Percentiles rank a stretch among this genome's conserved stretches.
These are phyloP conservation scores for Apomyelois bistriatella DNA, from an alignment of 2,888 invertebrate species.

Conservation along the genomic window DNA sequence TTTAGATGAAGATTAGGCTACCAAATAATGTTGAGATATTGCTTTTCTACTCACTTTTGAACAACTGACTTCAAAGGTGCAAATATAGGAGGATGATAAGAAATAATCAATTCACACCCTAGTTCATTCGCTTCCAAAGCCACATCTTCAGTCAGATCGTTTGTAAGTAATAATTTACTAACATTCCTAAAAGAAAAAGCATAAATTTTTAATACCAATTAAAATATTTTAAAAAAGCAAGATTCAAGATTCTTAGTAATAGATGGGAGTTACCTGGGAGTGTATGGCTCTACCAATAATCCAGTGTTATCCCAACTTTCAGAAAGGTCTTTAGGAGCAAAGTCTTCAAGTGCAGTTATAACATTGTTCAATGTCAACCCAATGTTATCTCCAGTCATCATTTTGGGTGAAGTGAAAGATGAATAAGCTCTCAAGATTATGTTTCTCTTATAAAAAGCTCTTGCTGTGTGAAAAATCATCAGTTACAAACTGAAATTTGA, in stretches of 20 bases:
- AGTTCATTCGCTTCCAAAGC: constrained; percentile 87
- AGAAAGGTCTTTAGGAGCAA: constrained; percentile 86
- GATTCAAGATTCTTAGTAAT: no score
- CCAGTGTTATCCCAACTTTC: constrained; percentile 98
- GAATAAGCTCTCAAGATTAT: constrained; percentile 33
- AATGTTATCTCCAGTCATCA: constrained; percentile 48
- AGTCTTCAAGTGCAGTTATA: constrained; percentile 81
- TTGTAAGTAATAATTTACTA: constrained; percentile 88
- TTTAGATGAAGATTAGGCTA: no score
- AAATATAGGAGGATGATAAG: constrained; percentile 98
- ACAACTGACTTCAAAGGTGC: constrained; percentile 88
- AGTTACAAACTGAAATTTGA: constrained; percentile 44
- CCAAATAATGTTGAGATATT: background rate
- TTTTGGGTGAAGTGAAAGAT: constrained; percentile 34
- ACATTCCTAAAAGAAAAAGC: constrained; percentile 63
- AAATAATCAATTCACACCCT: constrained; percentile 88
- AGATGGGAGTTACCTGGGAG: constrained; percentile 65
- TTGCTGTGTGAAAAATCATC: constrained; percentile 57
- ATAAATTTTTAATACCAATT: background rate
- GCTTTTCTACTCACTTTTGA: constrained; percentile 80
- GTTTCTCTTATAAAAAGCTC: constrained; percentile 32
- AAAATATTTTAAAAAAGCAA: no score
- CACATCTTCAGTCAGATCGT: constrained; percentile 94
- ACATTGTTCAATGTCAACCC: constrained; percentile 75
- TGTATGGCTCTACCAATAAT: constrained; percentile 89